Percentiles rank a stretch among this genome's conserved stretches.
These are phyloP conservation scores for Archips xylosteana DNA, from an alignment of 2,888 invertebrate species.

Conservation along the genomic window DNA sequence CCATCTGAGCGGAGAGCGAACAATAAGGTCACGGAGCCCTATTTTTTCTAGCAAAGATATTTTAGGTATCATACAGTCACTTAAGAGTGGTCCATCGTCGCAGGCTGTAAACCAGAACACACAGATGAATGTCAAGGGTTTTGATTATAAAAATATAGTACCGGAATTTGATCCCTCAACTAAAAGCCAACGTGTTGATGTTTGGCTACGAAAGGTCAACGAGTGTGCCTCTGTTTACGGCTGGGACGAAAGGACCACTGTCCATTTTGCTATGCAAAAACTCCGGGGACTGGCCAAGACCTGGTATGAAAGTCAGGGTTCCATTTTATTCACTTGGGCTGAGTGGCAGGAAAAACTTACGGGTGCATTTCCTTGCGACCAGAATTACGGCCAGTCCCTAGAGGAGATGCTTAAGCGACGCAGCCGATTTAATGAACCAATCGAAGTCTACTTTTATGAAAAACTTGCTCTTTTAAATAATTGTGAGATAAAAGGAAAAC, in stretches of 20 bases:
- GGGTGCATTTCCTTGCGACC: background rate
- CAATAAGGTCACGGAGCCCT: conserved; percentile 3
- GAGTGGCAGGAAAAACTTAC: conserved; percentile 11
- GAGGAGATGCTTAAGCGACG: background rate
- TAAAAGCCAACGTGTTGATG: conserved; percentile 10
- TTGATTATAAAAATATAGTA: conserved; percentile 12
- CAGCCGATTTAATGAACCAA: background rate
- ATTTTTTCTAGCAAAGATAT: background rate
- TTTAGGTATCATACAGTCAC: background rate
- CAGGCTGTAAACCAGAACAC: background rate
- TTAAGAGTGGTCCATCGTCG: background rate
- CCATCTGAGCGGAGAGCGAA: too few species aligned
- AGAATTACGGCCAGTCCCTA: background rate
- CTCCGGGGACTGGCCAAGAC: background rate
- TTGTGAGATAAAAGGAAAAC: background rate
- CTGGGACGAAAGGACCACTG: conserved; percentile 5
- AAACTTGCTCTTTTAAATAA: background rate
- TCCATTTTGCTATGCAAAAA: conserved; percentile 8
- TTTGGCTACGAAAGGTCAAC: conserved; percentile 17
- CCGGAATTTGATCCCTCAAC: conserved; percentile 4
- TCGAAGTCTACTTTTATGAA: background rate
- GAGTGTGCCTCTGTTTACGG: conserved; percentile 17
- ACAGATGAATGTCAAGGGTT: background rate
- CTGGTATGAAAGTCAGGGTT: conserved; percentile 8
- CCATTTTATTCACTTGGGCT: conserved; percentile 3